Conservation (phyloP, 1,140 invertebrate species). For the Anastrepha obliqua region DNA sequence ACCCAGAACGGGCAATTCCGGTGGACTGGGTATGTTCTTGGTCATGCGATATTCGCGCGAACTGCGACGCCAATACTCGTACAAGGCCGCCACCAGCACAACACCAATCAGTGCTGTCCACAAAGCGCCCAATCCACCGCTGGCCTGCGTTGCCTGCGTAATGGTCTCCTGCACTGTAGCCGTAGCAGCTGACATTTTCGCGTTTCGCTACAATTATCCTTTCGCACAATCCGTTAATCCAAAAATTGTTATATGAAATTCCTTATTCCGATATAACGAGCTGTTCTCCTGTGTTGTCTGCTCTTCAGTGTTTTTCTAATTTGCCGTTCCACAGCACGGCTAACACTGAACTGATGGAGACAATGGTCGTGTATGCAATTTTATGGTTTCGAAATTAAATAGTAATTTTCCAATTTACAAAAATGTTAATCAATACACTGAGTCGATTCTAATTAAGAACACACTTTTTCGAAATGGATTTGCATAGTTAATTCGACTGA, state of each 20-base stretch:
- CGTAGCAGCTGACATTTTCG: conserved; percentile 67
- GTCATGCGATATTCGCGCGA: conserved; percentile 72
- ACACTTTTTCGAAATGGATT: conserved; percentile 28
- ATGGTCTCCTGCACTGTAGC: conserved; percentile 68
- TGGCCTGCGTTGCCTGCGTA: conserved; percentile 59
- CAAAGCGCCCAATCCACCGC: conserved; percentile 63
- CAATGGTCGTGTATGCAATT: conserved; percentile 4
- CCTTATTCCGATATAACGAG: conserved; percentile 52
- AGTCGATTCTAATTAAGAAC: conserved; percentile 34
- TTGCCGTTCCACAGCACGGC: conserved; percentile 36
- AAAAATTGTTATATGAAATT: conserved; percentile 50
- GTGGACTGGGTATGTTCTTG: conserved; percentile 76
- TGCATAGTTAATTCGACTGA: neutral
- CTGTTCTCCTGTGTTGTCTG: neutral
- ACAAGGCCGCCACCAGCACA: conserved; percentile 62
- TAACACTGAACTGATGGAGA: conserved; percentile 10
- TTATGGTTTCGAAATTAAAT: conserved; percentile 50
- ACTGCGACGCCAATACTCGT: conserved; percentile 69
- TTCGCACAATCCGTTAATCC: conserved; percentile 3
- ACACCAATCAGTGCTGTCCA: conserved; percentile 66
- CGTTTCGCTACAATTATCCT: conserved; percentile 34
- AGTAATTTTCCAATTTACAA: conserved; percentile 45
- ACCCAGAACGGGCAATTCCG: conserved; percentile 77
- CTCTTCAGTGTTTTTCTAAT: neutral
- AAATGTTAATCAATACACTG: conserved; percentile 43